These are phyloP conservation scores for Mormyrus hasselquistii DNA, from an alignment of 2,797 vertebrate genomes.

Conservation along the genomic window DNA sequence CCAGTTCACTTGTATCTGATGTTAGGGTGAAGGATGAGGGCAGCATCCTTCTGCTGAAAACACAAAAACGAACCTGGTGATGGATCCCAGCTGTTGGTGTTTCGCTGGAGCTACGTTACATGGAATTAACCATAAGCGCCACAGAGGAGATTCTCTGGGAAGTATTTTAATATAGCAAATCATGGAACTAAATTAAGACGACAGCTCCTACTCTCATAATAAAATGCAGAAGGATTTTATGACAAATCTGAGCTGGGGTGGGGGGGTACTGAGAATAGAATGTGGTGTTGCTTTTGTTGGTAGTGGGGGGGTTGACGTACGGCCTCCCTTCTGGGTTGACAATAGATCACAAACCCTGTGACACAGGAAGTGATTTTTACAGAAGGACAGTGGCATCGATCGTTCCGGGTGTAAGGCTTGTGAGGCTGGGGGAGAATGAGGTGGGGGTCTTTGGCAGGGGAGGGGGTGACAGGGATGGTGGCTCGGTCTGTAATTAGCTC, in stretches of 20 bases:
- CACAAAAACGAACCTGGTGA: not conserved
- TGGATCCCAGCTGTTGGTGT: not conserved
- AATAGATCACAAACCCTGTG: conserved; percentile 8
- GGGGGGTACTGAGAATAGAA: not conserved
- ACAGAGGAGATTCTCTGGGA: not conserved
- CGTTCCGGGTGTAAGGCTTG: not conserved
- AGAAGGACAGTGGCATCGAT: conserved; percentile 49
- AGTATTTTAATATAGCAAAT: not conserved
- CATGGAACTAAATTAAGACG: not conserved
- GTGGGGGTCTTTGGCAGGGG: not conserved
- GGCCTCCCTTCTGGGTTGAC: not conserved
- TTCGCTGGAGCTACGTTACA: not conserved
- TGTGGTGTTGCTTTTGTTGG: not conserved
- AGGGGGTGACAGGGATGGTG: not conserved
- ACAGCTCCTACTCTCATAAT: not conserved
- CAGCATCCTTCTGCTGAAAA: not conserved
- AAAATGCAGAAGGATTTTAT: not conserved
- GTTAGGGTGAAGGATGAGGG: not conserved
- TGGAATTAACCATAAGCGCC: not conserved
- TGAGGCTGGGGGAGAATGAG: not conserved
- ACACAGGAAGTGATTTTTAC: conserved; percentile 39
- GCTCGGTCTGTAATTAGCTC: conserved; percentile 21
- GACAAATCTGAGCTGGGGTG: not conserved
- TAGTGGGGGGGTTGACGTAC: not conserved
- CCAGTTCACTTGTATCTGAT: not conserved